Percentiles rank a stretch among this genome's conserved stretches.
Evolutionary conservation across 2,888 invertebrate species (phyloP).

Genomic region (Uloborus plumipes): DNA sequence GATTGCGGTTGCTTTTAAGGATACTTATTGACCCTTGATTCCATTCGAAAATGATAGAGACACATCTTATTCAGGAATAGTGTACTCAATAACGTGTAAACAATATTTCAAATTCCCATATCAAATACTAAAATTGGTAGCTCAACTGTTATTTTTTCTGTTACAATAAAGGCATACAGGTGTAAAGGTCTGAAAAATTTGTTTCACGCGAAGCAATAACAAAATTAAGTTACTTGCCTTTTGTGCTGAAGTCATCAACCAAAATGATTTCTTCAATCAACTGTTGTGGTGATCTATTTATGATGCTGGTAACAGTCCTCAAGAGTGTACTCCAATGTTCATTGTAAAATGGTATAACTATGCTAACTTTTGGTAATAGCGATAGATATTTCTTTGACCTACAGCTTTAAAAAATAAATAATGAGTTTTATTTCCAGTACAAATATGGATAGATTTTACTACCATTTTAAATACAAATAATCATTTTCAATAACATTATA

Average conservation of each 20-base stretch:
- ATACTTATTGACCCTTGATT: too few relatives aligned
- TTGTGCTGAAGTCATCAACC: constrained; percentile 77
- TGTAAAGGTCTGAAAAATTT: too few relatives aligned
- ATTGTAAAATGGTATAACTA: constrained; percentile 93
- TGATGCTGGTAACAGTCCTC: constrained; percentile 82
- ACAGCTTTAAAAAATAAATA: constrained; percentile 74
- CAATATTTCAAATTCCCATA: too few relatives aligned
- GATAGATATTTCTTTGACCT: constrained; percentile 79
- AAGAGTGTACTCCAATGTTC: constrained; percentile 91
- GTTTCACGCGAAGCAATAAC: neutral
- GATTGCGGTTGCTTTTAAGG: too few relatives aligned
- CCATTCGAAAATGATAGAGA: too few relatives aligned
- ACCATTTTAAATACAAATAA: too few relatives aligned
- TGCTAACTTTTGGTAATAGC: constrained; percentile 83
- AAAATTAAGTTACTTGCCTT: constrained; percentile 65
- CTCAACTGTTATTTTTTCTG: too few relatives aligned
- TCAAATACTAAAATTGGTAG: too few relatives aligned
- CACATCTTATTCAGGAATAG: too few relatives aligned
- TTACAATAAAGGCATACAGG: too few relatives aligned
- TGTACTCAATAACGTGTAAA: too few relatives aligned
- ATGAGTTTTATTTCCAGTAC: neutral
- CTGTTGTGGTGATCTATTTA: constrained; percentile 84
- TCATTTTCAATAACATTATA: too few relatives aligned
- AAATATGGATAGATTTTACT: neutral
- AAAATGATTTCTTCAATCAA: constrained; percentile 88